Evolutionary conservation across 2,888 invertebrate genomes (phyloP).

Genomic region (Chrysolina americana): DNA sequence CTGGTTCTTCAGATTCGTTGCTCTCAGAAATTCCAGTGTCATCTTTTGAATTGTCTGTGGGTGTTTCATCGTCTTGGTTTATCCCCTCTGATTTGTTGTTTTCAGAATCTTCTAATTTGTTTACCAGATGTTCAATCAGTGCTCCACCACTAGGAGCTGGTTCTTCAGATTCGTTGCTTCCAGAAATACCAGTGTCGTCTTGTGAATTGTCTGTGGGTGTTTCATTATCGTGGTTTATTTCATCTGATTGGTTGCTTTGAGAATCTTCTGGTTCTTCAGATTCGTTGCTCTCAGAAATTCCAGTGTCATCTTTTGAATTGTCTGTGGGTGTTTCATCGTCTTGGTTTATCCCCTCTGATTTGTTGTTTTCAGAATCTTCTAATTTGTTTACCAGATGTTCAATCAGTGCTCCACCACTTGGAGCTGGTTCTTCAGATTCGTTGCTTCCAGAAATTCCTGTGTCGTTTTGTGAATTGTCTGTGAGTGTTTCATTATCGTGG

Average conservation of each 20-base stretch:
- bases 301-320: background rate
- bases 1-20: background rate
- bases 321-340: too few relatives aligned
- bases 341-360: background rate
- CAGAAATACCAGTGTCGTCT: background rate
- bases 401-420: background rate
- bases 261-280: too few relatives aligned
- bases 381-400: background rate
- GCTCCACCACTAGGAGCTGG: background rate
- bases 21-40: background rate
- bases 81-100: background rate
- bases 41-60: background rate
- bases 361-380: background rate
- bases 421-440: background rate
- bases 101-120: background rate
- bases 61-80: background rate
- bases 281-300: too few relatives aligned
- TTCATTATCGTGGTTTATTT: too few relatives aligned
- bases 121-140: background rate
- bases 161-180: background rate
- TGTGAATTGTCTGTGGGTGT: background rate
- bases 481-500: background rate
- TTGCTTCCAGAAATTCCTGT: background rate
- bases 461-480: background rate
- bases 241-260: too few relatives aligned